These are phyloP conservation scores for Philypnodon macrostomus DNA, from an alignment of 2,797 vertebrate genomes.

Conservation along the genomic window DNA sequence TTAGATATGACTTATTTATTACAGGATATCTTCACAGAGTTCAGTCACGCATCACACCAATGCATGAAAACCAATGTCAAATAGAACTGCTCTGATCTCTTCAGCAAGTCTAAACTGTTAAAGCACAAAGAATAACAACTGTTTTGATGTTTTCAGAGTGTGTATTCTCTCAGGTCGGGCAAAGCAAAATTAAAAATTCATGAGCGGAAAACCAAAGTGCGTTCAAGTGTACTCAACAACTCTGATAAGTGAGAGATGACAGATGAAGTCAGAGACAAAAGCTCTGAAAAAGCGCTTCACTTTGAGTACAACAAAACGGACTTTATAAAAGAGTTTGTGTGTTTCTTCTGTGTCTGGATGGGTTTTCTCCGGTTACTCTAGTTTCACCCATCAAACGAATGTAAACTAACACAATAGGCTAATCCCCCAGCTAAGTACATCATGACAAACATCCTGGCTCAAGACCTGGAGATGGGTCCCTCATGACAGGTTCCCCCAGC, in stretches of 20 bases:
- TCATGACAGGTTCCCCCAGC: too few species aligned
- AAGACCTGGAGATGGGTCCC: too few species aligned
- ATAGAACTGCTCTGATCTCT: not conserved
- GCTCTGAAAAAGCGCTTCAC: constrained; percentile 7
- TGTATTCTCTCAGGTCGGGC: constrained; percentile 9
- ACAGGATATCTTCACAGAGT: too few species aligned
- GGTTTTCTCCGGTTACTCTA: too few species aligned
- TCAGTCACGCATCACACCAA: too few species aligned
- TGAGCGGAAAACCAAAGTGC: constrained; percentile 28
- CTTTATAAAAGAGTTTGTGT: too few species aligned
- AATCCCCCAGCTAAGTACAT: too few species aligned
- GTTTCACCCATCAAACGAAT: too few species aligned
- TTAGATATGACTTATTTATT: too few species aligned
- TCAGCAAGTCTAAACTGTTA: not conserved
- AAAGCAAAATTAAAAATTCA: constrained; percentile 20
- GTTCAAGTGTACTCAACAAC: constrained; percentile 17
- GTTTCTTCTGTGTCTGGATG: too few species aligned
- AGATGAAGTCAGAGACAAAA: constrained; percentile 19
- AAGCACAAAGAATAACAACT: not conserved
- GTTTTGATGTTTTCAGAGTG: constrained; percentile 19
- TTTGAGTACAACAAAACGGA: constrained; percentile 12
- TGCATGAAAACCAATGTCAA: not conserved
- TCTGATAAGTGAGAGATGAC: constrained; percentile 9
- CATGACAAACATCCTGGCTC: too few species aligned
- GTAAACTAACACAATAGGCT: too few species aligned